Evolutionary conservation across 2,113 vertebrate species (phyloP).

Genomic region (Hoplias malabaricus): DNA sequence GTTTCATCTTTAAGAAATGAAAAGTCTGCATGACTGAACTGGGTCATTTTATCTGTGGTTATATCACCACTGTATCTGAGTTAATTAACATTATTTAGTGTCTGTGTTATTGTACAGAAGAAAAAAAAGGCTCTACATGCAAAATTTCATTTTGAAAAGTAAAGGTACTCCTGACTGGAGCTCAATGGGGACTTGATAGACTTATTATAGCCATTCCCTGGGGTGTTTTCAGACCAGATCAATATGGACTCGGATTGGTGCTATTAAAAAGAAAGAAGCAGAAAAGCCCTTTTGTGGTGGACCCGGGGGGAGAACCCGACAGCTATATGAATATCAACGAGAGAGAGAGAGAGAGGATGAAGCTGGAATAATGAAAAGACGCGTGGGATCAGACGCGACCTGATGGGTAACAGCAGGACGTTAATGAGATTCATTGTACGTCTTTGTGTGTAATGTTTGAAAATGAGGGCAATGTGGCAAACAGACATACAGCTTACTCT

Average conservation of each 20-base stretch:
- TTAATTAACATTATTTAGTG: background rate
- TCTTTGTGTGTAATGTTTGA: constrained; percentile 10
- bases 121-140: background rate
- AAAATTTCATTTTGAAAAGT: background rate
- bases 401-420: constrained; percentile 32
- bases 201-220: constrained; percentile 14
- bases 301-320: background rate
- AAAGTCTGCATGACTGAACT: background rate
- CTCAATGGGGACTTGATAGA: constrained; percentile 23
- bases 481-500: background rate
- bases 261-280: background rate
- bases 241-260: constrained; percentile 11
- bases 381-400: constrained; percentile 21
- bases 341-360: background rate
- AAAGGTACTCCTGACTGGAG: constrained; percentile 10
- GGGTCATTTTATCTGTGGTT: background rate
- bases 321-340: constrained; percentile 37
- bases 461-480: constrained; percentile 15
- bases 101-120: background rate
- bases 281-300: background rate
- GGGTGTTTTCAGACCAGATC: constrained; percentile 29
- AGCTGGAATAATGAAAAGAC: constrained; percentile 30
- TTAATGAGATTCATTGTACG: constrained; percentile 44
- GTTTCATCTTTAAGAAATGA: background rate
- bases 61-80: background rate